Evolutionary conservation across 2,888 invertebrate species (phyloP), one percentile per base, ranked within the genome.

Genomic region (Eupeodes luniger): DNA sequence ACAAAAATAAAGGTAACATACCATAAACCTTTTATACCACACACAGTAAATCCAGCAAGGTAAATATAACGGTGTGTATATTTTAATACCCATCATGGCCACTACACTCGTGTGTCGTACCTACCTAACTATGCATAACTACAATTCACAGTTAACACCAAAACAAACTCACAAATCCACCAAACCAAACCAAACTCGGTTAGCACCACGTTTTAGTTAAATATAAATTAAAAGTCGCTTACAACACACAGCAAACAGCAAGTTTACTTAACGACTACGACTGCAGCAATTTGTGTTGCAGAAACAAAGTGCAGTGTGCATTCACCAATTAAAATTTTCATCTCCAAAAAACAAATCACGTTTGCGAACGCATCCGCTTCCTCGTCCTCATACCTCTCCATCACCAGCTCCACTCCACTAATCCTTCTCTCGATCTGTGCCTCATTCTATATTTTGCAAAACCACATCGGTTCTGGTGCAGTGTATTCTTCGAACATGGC

Each of bases 321-420:
- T 76, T 75, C 76, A 76, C 59, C 86, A 83, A 87, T 83, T 87
- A 80, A 87, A 87, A 80, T 83, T 87, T 80, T 27, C 79, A 80
- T 87, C 51, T 76, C 83, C 72, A 70, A 87, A 66, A 86, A 70
- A 76, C 86, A 87, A 87, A 87, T 72, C 79, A 40, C 70, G n/a
- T 80, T 80, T 80, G 59, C 61, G 55, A 79, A 86, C 72, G 61
- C 62, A 77, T 75, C 67, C 78, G 67, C 59, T 72, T 70, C 64
- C 76, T 72, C 70, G 49, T 59, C 10, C 70, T 44, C 40, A 27
- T 27, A 27, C 27, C 19, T 19, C 19, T 19, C 19, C 19, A 19
- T 19, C 19, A 19, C 19, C 19, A 19, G 19, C 19, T 19, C 19
- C 19, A 19, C 19, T 67, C n/a, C 57, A 27, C 19, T 27, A 44